These are phyloP conservation scores for Meganola albula DNA, from an alignment of 2,888 invertebrate genomes.

Conservation along the genomic window DNA sequence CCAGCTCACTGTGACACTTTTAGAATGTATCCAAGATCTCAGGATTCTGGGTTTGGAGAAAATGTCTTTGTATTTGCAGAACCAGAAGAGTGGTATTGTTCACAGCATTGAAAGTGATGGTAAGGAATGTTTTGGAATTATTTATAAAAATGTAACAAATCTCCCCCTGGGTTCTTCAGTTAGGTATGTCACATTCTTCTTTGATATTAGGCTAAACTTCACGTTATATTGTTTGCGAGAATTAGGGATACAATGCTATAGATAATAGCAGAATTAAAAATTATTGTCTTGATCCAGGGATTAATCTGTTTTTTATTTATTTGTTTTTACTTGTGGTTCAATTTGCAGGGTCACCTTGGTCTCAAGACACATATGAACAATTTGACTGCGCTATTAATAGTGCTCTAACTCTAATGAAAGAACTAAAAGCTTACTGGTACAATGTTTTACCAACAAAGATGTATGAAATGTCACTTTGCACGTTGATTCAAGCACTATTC, in stretches of 20 bases:
- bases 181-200: no score
- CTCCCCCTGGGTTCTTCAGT: no score
- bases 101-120: slow-evolving; percentile 55
- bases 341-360: slow-evolving; percentile 40
- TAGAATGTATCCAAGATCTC: slow-evolving; percentile 64
- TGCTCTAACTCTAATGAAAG: slow-evolving; percentile 45
- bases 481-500: slow-evolving; percentile 47
- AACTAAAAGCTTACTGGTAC: slow-evolving; percentile 50
- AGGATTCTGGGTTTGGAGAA: slow-evolving; percentile 64
- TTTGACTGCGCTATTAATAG: slow-evolving; percentile 56
- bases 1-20: slow-evolving; percentile 43
- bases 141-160: no score
- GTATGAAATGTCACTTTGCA: slow-evolving; percentile 57
- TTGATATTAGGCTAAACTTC: no score
- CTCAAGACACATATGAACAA: slow-evolving; percentile 46
- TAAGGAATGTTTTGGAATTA: no score
- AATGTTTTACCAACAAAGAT: slow-evolving; percentile 49
- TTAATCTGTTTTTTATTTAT: no score
- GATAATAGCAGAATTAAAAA: no score
- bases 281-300: no score
- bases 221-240: no score
- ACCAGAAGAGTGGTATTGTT: slow-evolving; percentile 52
- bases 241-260: no score
- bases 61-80: slow-evolving; percentile 60
- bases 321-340: no score